A percentile compares a stretch with the other conserved stretches of the same genome.
Conservation (phyloP, 2,888 invertebrate genomes). For the Epistrophe grossulariae region DNA sequence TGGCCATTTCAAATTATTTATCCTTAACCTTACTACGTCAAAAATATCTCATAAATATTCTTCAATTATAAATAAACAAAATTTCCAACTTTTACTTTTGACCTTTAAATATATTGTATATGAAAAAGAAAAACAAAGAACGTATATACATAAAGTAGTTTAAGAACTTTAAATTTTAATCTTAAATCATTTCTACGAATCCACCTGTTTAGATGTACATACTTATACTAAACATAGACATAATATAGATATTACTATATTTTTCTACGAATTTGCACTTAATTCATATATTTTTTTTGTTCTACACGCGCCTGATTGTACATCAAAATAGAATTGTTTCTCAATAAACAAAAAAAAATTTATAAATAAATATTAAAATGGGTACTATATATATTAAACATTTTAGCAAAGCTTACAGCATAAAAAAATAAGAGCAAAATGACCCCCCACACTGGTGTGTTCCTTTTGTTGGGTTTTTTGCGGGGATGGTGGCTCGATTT, state of each 20-base stretch:
- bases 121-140: neutral
- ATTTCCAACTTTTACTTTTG: slow-evolving; percentile 16
- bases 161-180: neutral
- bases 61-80: slow-evolving; percentile 18
- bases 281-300: slow-evolving; percentile 9
- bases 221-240: too few relatives aligned
- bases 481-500: slow-evolving; percentile 18
- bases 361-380: slow-evolving; percentile 16
- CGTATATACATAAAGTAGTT: neutral
- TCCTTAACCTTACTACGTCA: slow-evolving; percentile 35
- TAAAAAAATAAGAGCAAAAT: slow-evolving; percentile 9
- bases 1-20: slow-evolving; percentile 1
- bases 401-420: neutral
- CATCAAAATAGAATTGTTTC: slow-evolving; percentile 64
- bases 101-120: neutral
- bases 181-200: neutral
- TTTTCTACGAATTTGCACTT: slow-evolving; percentile 19
- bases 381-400: neutral
- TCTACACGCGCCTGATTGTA: neutral
- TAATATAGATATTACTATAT: neutral
- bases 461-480: neutral
- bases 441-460: slow-evolving; percentile 24
- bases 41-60: slow-evolving; percentile 8
- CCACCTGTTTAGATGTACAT: neutral
- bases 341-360: slow-evolving; percentile 62